phyloP scores from a whole-genome alignment of 2,797 vertebrate species.

The Phylloscopus collybita region DNA sequence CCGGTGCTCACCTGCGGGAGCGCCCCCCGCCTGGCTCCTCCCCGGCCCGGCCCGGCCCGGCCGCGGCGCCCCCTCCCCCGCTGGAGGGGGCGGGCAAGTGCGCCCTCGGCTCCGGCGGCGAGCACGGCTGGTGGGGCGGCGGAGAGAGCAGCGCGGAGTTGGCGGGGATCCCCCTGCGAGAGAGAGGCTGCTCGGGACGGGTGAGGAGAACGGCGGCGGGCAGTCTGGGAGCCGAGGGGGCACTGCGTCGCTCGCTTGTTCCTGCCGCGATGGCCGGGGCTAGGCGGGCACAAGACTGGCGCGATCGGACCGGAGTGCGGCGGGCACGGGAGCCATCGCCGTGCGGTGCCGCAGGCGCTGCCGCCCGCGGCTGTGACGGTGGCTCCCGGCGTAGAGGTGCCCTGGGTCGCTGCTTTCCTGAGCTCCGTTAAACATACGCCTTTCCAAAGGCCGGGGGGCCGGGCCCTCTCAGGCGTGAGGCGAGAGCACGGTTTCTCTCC shows the following conservation, averaged over 20 bases:
- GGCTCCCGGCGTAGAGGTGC: not conserved
- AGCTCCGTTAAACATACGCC: not conserved
- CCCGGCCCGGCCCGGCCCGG: not conserved
- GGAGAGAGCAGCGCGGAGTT: not conserved
- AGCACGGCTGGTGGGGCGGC: not conserved
- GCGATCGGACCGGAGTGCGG: not conserved
- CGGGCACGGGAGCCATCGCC: not conserved
- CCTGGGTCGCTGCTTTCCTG: not conserved
- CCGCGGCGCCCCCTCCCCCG: not conserved
- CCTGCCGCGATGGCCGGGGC: not conserved
- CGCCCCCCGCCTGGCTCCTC: not conserved
- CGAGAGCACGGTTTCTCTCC: not conserved
- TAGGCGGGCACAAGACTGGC: not conserved
- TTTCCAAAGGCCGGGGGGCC: not conserved
- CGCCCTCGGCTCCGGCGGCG: not conserved
- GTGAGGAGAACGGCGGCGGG: not conserved
- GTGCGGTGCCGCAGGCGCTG: not conserved
- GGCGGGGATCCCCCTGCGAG: not conserved
- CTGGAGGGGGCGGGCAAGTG: constrained; percentile 20
- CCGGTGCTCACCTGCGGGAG: constrained; percentile 24
- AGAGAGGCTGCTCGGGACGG: not conserved
- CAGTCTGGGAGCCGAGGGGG: not conserved
- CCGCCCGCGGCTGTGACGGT: not conserved
- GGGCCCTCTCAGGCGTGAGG: not conserved
- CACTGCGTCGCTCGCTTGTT: too few species aligned